phyloP scores from a whole-genome alignment of 2,888 invertebrate genomes.

The Papilio elwesi region DNA sequence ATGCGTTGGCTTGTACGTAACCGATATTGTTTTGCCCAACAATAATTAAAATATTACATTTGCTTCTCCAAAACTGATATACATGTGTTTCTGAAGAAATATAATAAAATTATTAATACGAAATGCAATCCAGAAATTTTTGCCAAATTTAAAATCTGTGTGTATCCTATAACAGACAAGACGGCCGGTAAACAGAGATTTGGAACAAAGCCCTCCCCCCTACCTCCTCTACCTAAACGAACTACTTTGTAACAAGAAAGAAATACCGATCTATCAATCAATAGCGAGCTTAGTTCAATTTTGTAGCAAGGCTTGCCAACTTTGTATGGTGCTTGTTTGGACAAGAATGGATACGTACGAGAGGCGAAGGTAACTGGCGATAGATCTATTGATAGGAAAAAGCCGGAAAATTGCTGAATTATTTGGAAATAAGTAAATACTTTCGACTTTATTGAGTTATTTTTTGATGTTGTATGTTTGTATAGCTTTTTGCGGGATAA shows the following conservation, averaged over 20 bases:
- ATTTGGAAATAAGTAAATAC: conserved; percentile 1
- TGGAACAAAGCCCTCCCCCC: conserved; percentile 42
- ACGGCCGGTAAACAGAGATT: conserved; percentile 42
- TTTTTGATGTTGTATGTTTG: not conserved
- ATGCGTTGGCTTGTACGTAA: no score
- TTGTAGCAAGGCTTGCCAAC: conserved; percentile 41
- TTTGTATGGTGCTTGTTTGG: conserved; percentile 36
- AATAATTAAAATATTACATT: no score
- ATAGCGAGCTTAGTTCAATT: conserved; percentile 44
- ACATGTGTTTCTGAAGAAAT: no score
- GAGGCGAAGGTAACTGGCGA: conserved; percentile 23
- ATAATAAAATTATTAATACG: no score
- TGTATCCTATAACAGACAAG: conserved; percentile 37
- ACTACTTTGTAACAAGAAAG: conserved; percentile 45
- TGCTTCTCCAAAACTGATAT: no score
- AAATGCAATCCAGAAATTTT: no score
- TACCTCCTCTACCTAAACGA: conserved; percentile 19
- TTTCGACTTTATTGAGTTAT: not conserved
- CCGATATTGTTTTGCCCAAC: no score
- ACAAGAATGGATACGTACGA: conserved; percentile 33
- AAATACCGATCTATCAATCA: conserved; percentile 51
- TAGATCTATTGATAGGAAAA: conserved; percentile 21
- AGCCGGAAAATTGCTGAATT: conserved; percentile 1
- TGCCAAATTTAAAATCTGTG: conserved; percentile 38
- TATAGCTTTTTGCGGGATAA: no score